phyloP scores from a whole-genome alignment of 2,888 invertebrate species.

The Eristalis pertinax region DNA sequence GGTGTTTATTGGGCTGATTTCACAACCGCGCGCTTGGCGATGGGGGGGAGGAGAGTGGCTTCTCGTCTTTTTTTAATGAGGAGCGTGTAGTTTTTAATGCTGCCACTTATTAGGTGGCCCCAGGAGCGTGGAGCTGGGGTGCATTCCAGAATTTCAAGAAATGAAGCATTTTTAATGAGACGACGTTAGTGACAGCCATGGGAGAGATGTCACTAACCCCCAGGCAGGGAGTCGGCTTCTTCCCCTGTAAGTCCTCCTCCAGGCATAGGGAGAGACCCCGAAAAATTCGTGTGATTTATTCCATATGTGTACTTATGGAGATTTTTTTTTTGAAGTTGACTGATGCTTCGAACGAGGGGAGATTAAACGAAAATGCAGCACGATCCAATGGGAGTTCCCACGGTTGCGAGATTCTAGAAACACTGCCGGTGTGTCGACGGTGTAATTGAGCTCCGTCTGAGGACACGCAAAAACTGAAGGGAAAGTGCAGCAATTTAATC shows the following conservation, averaged over 20 bases:
- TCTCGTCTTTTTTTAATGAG: conserved; percentile 37
- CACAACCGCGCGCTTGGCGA: not conserved
- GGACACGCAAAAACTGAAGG: no score
- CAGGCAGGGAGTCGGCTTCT: not conserved
- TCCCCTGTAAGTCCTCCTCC: not conserved
- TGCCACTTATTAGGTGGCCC: no score
- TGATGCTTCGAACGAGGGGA: not conserved
- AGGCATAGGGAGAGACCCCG: not conserved
- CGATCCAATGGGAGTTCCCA: not conserved
- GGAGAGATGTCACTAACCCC: conserved; percentile 65
- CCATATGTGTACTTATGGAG: not conserved
- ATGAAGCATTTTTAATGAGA: conserved; percentile 52
- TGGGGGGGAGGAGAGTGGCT: conserved; percentile 20
- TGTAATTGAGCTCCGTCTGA: no score
- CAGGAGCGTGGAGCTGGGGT: not conserved
- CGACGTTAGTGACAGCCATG: conserved; percentile 53
- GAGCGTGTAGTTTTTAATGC: not conserved
- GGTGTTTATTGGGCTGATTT: conserved; percentile 54
- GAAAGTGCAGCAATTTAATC: no score
- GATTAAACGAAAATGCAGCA: not conserved
- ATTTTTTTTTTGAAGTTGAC: not conserved
- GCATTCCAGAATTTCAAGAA: conserved; percentile 7
- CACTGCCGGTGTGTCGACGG: no score
- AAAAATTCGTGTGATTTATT: conserved; percentile 9
- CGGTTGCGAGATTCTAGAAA: not conserved